Conservation (phyloP, 30 jellyfish, hydroid and myxozoan genomes). For the Rhopilema esculentum region DNA sequence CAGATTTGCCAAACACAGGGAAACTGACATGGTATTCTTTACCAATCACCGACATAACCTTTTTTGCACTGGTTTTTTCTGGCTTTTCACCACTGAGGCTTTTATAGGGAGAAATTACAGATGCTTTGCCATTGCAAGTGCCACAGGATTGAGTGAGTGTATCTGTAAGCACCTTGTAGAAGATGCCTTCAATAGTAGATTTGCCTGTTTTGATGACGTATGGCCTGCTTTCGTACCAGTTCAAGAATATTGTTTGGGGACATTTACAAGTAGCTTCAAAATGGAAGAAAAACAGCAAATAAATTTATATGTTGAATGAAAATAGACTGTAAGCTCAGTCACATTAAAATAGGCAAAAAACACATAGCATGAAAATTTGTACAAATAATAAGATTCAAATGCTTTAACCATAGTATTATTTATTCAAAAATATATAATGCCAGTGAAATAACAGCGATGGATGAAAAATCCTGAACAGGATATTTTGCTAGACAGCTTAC, state of each 20-base stretch:
- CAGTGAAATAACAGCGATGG: too few relatives aligned
- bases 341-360: too few relatives aligned
- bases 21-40: conserved; percentile 33
- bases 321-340: not conserved
- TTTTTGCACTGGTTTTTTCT: conserved; percentile 6
- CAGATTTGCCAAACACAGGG: conserved; percentile 27
- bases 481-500: not conserved
- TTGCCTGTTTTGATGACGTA: conserved; percentile 1
- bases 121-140: conserved; percentile 13
- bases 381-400: too few relatives aligned
- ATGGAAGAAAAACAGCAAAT: not conserved
- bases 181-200: conserved; percentile 1
- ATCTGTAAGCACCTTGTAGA: not conserved
- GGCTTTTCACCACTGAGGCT: conserved; percentile 39
- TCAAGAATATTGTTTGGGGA: conserved; percentile 17
- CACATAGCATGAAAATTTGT: too few relatives aligned
- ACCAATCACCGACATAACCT: conserved; percentile 22
- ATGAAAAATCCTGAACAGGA: too few relatives aligned
- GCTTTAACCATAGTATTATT: too few relatives aligned
- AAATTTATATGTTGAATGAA: not conserved
- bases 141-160: conserved; percentile 30
- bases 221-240: conserved; percentile 32
- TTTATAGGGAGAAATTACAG: not conserved
- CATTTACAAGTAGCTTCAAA: conserved; percentile 35
- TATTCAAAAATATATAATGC: too few relatives aligned